A percentile compares a stretch with the other conserved stretches of the same genome.
phyloP scores from a whole-genome alignment of 2,113 vertebrate species.

The Sinocyclocheilus anophthalmus region DNA sequence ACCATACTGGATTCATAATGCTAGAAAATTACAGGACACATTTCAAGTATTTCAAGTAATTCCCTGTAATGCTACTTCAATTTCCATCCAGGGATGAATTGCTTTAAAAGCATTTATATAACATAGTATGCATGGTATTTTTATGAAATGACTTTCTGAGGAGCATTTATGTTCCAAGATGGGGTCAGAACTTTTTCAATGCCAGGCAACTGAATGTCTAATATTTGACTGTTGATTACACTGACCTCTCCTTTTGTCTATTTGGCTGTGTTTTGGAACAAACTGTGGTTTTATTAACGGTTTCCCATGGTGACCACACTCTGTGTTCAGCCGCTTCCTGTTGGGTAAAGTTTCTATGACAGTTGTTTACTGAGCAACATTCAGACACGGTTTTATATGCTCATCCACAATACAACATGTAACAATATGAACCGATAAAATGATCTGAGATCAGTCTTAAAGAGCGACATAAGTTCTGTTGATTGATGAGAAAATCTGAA shows the following conservation, averaged over 20 bases:
- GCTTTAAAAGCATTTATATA: background rate
- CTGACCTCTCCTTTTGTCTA: background rate
- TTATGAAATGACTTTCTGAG: background rate
- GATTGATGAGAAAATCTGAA: background rate
- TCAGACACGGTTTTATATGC: background rate
- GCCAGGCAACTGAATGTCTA: background rate
- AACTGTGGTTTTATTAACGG: constrained; percentile 48
- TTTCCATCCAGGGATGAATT: background rate
- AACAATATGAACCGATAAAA: background rate
- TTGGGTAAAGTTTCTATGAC: constrained; percentile 33
- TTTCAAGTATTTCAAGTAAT: too few relatives aligned
- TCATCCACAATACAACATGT: background rate
- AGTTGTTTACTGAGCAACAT: constrained; percentile 30
- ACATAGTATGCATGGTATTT: background rate
- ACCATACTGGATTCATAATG: too few relatives aligned
- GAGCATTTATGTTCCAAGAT: background rate
- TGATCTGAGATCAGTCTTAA: background rate
- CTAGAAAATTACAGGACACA: too few relatives aligned
- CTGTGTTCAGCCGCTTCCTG: constrained; percentile 19
- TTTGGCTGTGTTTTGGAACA: constrained; percentile 13
- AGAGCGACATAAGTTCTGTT: background rate
- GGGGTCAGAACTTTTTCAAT: background rate
- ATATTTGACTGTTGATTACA: background rate
- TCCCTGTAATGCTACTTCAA: background rate
- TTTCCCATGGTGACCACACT: constrained; percentile 20